These are phyloP conservation scores for Tympanoctomys barrerae DNA, from an alignment of 2,797 vertebrate genomes.

Conservation along the genomic window DNA sequence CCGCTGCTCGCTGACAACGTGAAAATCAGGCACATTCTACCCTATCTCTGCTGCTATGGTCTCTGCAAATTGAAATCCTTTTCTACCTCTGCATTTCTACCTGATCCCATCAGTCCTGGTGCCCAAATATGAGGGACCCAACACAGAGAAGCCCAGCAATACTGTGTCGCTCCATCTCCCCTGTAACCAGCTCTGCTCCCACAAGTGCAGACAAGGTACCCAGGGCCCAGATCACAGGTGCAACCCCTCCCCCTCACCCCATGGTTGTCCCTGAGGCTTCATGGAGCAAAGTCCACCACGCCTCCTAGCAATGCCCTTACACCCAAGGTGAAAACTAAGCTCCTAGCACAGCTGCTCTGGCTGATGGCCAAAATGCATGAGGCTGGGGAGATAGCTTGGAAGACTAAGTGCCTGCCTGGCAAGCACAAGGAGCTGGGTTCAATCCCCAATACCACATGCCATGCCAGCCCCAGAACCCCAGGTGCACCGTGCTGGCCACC, in stretches of 20 bases:
- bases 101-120: not conserved
- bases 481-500: no score
- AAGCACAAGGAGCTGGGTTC: no score
- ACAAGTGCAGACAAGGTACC: not conserved
- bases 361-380: not conserved
- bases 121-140: not conserved
- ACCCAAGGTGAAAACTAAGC: not conserved
- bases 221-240: not conserved
- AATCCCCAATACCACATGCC: no score
- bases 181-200: not conserved
- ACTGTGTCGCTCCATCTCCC: not conserved
- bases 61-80: not conserved
- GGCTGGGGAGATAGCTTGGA: no score
- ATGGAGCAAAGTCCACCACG: no score
- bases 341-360: not conserved
- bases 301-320: not conserved
- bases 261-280: no score
- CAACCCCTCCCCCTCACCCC: not conserved
- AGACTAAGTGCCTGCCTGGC: no score
- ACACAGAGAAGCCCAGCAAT: not conserved
- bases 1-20: not conserved
- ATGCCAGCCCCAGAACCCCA: no score
- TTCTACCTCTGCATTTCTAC: not conserved
- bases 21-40: not conserved
- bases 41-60: not conserved